Evolutionary conservation across 1,140 invertebrate genomes (phyloP), one percentile per base, ranked within the genome.

Genomic region (Macrobrachium rosenbergii): DNA sequence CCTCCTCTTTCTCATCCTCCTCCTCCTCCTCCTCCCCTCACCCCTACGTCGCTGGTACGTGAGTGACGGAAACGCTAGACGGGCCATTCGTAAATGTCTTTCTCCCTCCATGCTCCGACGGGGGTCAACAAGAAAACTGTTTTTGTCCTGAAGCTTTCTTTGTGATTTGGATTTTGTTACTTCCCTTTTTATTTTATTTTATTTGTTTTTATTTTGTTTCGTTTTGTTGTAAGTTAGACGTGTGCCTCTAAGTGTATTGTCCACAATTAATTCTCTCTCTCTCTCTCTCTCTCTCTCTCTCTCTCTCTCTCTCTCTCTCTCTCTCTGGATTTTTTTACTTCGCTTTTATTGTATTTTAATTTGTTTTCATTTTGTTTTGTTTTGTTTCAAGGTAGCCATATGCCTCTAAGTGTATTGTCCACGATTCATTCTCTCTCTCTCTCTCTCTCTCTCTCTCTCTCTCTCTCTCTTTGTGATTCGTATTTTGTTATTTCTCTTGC

Each of bases 51-150:
- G 78, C 78, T 79, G 52, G 78, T 79, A 67, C 63, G 84, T 87
- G 84, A 87, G 84, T 87, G 84, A 87, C 84, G 84, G 84, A 87
- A 87, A 87, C 78, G 84, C 84, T 82, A 87, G 84, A 87, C 78
- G 84, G 84, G 78, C 69, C 28, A 87, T 87, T 81, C 79, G 78
- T 87, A 81, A 58, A 67, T 87, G 84, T 87, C 84, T 45, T 59
- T 87, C 84, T 17, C 84, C 78, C 84, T 87, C 84, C 84, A 76
- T 87, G 84, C 84, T 82, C 69, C 28, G 78, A 67, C 84, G 84
- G 84, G 75, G 84, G 84, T 87, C 84, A 87, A 87, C 84, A 87
- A 87, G 84, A 82, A 87, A 80, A 76, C 84, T 76, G 78, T 87
- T 87, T 87, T 87, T 87, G 78, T 78, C 82, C 84, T 64, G 19